phyloP scores from a whole-genome alignment of 1,140 invertebrate genomes.

The Bombus soroeensis region DNA sequence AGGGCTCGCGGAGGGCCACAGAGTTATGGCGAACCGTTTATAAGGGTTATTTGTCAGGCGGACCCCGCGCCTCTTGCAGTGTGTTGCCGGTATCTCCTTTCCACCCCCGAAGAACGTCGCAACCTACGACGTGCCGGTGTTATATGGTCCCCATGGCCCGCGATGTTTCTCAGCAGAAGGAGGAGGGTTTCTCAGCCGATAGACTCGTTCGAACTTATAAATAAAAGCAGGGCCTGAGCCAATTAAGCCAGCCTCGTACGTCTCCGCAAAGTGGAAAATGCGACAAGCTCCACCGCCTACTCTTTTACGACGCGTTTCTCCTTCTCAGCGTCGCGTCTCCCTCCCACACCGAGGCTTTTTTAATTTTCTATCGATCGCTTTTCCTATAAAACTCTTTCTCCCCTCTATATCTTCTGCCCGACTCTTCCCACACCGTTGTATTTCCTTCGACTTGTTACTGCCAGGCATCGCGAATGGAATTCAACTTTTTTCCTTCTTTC shows the following conservation, averaged over 20 bases:
- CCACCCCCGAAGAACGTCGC: neutral
- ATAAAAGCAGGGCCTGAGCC: conserved; percentile 77
- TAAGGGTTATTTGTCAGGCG: conserved; percentile 82
- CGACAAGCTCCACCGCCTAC: conserved; percentile 71
- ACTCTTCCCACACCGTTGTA: conserved; percentile 10
- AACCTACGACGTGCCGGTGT: neutral
- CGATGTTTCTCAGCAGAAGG: neutral
- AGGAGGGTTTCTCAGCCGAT: conserved; percentile 55
- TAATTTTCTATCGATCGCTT: conserved; percentile 20
- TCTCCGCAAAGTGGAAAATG: conserved; percentile 81
- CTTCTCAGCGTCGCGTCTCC: neutral
- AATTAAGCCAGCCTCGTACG: conserved; percentile 81
- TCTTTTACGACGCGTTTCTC: neutral
- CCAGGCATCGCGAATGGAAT: neutral
- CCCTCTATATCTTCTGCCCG: conserved; percentile 8
- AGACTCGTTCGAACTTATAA: conserved; percentile 79
- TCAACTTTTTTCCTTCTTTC: too few species aligned
- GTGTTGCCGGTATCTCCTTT: conserved; percentile 30
- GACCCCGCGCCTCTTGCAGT: conserved; percentile 25
- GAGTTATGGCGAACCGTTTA: conserved; percentile 78
- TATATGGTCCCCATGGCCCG: conserved; percentile 40
- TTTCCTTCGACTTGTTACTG: neutral
- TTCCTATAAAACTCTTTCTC: conserved; percentile 11
- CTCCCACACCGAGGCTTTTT: conserved; percentile 5
- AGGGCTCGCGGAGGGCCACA: conserved; percentile 33